These are phyloP conservation scores for Pantherophis alleghaniensis DNA, from an alignment of 2,797 vertebrate genomes.

Conservation along the genomic window DNA sequence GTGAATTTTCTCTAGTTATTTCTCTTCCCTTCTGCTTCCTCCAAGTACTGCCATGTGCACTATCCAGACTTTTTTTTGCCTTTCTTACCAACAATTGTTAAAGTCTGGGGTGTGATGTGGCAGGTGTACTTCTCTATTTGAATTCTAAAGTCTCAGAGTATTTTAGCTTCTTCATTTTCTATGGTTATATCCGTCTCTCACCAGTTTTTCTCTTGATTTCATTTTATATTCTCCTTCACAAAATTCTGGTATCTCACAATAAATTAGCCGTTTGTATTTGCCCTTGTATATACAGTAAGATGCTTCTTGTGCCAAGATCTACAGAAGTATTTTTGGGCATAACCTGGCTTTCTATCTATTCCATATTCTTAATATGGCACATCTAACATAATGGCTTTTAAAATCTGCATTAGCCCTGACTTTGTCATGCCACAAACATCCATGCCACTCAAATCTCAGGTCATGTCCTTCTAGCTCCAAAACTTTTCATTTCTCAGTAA, in stretches of 20 bases:
- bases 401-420: neutral
- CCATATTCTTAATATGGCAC: neutral
- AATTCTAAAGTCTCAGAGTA: neutral
- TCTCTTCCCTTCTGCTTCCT: neutral
- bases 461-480: neutral
- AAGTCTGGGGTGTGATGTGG: neutral
- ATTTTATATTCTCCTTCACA: neutral
- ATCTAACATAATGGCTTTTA: neutral
- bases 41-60: neutral
- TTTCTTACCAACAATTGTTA: neutral
- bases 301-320: neutral
- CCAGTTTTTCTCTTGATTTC: neutral
- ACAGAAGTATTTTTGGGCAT: neutral
- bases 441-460: neutral
- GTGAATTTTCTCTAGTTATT: neutral
- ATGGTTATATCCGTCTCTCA: neutral
- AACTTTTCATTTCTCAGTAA: neutral
- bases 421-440: neutral
- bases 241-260: neutral
- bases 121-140: neutral
- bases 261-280: neutral
- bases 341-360: neutral
- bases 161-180: neutral
- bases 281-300: neutral
- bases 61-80: neutral